Base-by-base conservation (phyloP, 92 coral and sea anemone genomes). In the Phymanthus crucifer region DNA sequence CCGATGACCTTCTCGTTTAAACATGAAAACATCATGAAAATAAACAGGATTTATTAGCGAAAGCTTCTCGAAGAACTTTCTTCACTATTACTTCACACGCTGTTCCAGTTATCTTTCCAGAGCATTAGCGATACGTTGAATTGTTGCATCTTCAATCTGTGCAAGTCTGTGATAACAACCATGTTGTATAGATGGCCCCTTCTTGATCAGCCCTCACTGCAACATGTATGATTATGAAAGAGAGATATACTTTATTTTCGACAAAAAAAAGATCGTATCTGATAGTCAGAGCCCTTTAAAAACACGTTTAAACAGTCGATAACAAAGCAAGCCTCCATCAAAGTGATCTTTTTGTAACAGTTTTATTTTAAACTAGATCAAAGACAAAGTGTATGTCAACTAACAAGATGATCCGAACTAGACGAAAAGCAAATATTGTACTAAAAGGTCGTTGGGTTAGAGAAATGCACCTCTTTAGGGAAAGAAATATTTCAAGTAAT, bases 371-470 rank as follows among this genome's bases (percentile, higher is more conserved):
- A 61, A 29, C 33, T 27, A 29, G 5, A 61, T 61, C 68, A 61
- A 61, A 61, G 68, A 7, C 29, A 57, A 24, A 57, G 66, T 5
- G 66, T 61, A 61, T 61, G 68, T 61, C 36, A 61, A 27, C 68
- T 61, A 2, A 61, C 33, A 61, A 61, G 13, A 61, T 61, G 68
- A 27, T 61, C 68, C 26, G 11, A 61, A 61, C 33, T 61, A 17
- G 34, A 6, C 11, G 68, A 61, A 77, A 54, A 61, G 21, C 81
- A 77, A 77, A 77, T 54, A 77, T 37, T 64, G 36, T 34, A 29
- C 24, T 46, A 64, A 77, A 33, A 13, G 81, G 81, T 77, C 81
- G 61, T 12, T 77, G 17, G 81, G 81, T 64, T 77, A 77, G 37
- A 48, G 38, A 77, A 65, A 64, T 58, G 71, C 54, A 8, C 6